Conservation (phyloP, 2,113 vertebrate species). For the Oreochromis tanganicae region DNA sequence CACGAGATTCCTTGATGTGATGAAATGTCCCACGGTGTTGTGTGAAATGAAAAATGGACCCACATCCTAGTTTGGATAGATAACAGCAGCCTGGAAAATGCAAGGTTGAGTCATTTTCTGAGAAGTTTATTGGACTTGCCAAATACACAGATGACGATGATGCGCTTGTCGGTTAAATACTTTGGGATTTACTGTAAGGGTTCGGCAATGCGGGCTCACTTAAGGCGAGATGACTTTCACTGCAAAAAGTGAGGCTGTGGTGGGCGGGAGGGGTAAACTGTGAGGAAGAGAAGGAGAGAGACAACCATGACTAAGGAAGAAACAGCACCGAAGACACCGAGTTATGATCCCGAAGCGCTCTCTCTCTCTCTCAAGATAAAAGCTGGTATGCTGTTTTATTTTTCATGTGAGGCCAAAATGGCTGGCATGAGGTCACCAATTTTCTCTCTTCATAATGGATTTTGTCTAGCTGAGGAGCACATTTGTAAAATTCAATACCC, state of each 20-base stretch:
- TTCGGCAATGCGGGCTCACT: not conserved
- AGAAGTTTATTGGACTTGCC: not conserved
- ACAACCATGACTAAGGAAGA: not conserved
- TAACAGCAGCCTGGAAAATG: not conserved
- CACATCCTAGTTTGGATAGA: not conserved
- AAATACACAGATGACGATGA: not conserved
- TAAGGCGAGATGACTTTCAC: not conserved
- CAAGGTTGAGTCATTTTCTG: not conserved
- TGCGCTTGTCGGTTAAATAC: not conserved
- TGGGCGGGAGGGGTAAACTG: not conserved
- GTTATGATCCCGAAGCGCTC: not conserved
- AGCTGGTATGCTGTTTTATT: not conserved
- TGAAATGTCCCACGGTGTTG: not conserved
- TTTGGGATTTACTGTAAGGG: not conserved
- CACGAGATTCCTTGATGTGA: not conserved
- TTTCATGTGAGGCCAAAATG: not conserved
- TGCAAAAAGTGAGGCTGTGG: not conserved
- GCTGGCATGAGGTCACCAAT: not conserved
- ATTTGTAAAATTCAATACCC: constrained; percentile 14
- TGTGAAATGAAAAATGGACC: not conserved
- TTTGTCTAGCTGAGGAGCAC: not conserved
- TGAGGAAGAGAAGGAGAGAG: not conserved
- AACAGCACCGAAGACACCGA: not conserved
- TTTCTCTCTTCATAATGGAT: constrained; percentile 16
- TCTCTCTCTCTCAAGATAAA: not conserved